These are phyloP conservation scores for Lithophane ornitopus DNA, from an alignment of 2,888 invertebrate genomes.

Conservation along the genomic window DNA sequence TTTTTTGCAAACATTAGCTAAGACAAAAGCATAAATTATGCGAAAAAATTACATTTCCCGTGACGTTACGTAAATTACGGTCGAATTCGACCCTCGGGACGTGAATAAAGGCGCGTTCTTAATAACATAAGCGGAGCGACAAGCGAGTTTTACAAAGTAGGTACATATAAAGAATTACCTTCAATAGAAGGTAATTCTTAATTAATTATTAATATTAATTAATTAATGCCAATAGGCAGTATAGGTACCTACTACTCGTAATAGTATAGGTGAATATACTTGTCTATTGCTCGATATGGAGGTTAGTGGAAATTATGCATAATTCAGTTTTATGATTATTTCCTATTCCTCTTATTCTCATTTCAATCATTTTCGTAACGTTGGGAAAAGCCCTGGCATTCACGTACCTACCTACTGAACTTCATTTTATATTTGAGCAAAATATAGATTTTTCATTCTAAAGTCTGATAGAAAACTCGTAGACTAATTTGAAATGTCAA, in stretches of 20 bases:
- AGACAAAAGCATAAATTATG: slow-evolving; percentile 67
- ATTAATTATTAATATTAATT: too few relatives aligned
- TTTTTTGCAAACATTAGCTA: slow-evolving; percentile 48
- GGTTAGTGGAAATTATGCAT: background rate
- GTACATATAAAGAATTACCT: background rate
- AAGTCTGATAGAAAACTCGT: too few relatives aligned
- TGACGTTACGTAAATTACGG: slow-evolving; percentile 68
- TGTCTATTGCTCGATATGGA: too few relatives aligned
- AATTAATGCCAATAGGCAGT: too few relatives aligned
- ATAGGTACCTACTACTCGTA: too few relatives aligned
- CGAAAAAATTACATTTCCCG: slow-evolving; percentile 67
- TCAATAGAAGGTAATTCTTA: too few relatives aligned
- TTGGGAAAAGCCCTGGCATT: background rate
- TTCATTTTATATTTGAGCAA: background rate
- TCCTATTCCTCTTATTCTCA: background rate
- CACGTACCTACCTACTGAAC: background rate
- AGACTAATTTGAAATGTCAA: too few relatives aligned
- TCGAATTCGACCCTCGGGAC: slow-evolving; percentile 60
- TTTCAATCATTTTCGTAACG: background rate
- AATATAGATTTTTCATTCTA: background rate
- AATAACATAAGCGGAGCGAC: slow-evolving; percentile 23
- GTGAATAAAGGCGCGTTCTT: slow-evolving; percentile 1
- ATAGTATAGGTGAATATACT: too few relatives aligned
- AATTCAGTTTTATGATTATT: background rate
- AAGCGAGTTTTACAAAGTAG: slow-evolving; percentile 16